A percentile compares a stretch with the other conserved stretches of the same genome.
Conservation (phyloP, 2,797 vertebrate species). For the Streptopelia turtur region DNA sequence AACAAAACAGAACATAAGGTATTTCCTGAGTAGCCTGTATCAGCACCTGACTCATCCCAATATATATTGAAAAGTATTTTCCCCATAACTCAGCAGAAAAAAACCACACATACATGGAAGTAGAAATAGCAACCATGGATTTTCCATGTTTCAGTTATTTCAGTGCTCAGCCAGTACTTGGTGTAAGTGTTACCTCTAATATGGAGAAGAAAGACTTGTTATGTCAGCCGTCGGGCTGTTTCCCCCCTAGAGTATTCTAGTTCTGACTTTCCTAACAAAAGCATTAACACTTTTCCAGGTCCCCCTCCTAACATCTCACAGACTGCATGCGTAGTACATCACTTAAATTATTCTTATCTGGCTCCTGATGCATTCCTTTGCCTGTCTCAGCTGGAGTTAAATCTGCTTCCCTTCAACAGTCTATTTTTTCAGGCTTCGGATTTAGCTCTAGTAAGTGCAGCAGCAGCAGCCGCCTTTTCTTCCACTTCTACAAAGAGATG, state of each 20-base stretch:
- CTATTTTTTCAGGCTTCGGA: neutral
- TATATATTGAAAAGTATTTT: neutral
- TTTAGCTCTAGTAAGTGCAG: neutral
- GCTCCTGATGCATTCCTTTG: neutral
- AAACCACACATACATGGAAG: rapidly evolving
- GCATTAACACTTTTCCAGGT: neutral
- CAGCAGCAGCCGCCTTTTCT: neutral
- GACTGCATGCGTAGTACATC: neutral
- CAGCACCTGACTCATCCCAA: neutral
- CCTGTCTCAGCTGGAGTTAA: neutral
- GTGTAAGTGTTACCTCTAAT: neutral
- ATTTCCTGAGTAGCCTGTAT: neutral
- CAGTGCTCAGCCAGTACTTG: neutral
- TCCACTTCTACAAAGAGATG: neutral
- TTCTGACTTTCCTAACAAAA: neutral
- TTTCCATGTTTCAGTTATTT: neutral
- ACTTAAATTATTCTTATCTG: neutral
- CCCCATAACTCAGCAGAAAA: neutral
- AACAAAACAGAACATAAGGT: neutral
- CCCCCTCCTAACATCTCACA: neutral
- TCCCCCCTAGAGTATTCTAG: neutral
- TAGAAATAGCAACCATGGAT: neutral
- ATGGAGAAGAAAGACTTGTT: neutral
- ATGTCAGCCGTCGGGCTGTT: neutral
- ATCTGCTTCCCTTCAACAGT: neutral